Percentiles rank a stretch among this genome's conserved stretches.
Conservation (phyloP, 2,113 vertebrate species). For the Takifugu flavidus region DNA sequence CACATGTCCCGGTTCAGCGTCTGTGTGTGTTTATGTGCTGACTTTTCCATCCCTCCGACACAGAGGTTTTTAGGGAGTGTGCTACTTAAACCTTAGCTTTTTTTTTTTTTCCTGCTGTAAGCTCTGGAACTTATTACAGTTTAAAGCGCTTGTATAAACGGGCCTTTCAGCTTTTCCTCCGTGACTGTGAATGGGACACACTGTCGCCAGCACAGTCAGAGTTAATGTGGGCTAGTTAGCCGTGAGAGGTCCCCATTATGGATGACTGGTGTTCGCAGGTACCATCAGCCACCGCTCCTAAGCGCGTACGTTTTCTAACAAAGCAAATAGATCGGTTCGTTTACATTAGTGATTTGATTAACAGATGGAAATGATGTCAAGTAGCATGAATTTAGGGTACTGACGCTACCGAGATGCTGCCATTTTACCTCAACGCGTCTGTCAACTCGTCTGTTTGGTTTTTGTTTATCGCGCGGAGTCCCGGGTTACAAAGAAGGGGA, state of each 20-base stretch:
- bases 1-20: constrained; percentile 31
- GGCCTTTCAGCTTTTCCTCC: constrained; percentile 62
- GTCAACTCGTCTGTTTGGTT: background rate
- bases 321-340: too few species aligned
- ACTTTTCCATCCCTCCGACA: constrained; percentile 61
- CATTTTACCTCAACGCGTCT: too few species aligned
- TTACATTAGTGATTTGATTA: too few species aligned
- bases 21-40: constrained; percentile 55
- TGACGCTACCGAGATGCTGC: too few species aligned
- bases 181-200: constrained; percentile 64
- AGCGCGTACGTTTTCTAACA: too few species aligned
- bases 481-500: too few species aligned
- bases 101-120: constrained; percentile 39
- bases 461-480: background rate
- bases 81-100: constrained; percentile 50
- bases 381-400: too few species aligned
- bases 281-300: background rate
- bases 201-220: constrained; percentile 61
- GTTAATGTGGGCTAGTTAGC: constrained; percentile 62
- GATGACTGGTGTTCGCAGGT: constrained; percentile 30
- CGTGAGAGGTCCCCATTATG: constrained; percentile 46
- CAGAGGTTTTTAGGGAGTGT: constrained; percentile 63
- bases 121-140: constrained; percentile 76
- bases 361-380: too few species aligned
- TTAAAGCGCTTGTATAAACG: constrained; percentile 69